phyloP scores from a whole-genome alignment of 2,113 vertebrate genomes.

The Anthoscopus minutus region DNA sequence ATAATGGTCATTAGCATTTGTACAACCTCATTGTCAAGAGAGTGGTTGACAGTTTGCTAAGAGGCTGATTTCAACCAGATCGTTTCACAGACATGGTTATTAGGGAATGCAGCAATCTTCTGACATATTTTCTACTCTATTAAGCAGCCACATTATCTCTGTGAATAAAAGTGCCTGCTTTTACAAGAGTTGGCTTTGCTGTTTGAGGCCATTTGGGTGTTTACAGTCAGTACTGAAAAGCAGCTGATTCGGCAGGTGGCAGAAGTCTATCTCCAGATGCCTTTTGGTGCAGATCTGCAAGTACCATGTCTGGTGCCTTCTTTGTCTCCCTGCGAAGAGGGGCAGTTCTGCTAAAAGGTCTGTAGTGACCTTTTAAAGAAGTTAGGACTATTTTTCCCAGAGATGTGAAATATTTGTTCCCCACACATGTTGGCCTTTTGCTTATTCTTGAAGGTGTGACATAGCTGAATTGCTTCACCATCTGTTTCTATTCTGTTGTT shows the following conservation, averaged over 20 bases:
- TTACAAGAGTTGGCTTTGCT: not conserved
- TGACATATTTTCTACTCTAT: slow-evolving; percentile 9
- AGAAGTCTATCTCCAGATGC: not conserved
- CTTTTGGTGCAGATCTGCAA: not conserved
- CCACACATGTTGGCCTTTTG: not conserved
- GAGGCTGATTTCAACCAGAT: not conserved
- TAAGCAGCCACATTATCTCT: not conserved
- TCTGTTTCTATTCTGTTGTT: slow-evolving; percentile 16
- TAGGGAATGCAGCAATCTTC: not conserved
- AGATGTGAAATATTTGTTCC: not conserved
- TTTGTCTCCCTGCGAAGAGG: not conserved
- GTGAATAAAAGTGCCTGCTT: not conserved
- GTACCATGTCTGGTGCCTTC: not conserved
- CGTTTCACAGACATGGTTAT: not conserved
- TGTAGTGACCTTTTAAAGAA: not conserved
- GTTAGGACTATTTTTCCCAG: not conserved
- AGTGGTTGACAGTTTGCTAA: not conserved
- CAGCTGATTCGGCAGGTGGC: not conserved
- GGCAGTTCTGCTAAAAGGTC: not conserved
- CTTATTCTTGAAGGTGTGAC: not conserved
- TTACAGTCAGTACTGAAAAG: not conserved
- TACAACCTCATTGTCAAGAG: not conserved
- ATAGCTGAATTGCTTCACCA: not conserved
- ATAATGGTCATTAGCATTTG: not conserved
- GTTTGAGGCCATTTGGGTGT: not conserved